Evolutionary conservation across 2,888 invertebrate genomes (phyloP).

Genomic region (Phalera bucephala): DNA sequence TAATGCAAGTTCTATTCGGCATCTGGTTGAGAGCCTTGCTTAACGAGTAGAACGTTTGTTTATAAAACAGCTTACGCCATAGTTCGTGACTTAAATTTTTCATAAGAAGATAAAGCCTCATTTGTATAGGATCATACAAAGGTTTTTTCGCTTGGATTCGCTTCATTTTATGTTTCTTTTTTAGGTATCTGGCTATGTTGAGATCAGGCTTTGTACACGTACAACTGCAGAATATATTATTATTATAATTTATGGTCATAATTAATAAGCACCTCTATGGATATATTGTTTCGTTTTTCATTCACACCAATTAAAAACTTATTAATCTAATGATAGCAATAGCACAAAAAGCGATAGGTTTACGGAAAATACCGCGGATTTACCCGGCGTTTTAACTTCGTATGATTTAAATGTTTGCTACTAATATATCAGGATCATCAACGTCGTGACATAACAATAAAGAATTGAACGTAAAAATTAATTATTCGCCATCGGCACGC

Average conservation of each 20-base stretch:
- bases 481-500: constrained; percentile 76
- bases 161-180: constrained; percentile 12
- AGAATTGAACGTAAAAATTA: constrained; percentile 77
- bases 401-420: constrained; percentile 13
- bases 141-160: constrained; percentile 7
- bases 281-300: not conserved
- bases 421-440: constrained; percentile 54
- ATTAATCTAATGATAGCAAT: not conserved
- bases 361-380: constrained; percentile 8
- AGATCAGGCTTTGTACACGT: not conserved
- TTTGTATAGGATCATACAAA: constrained; percentile 12
- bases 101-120: constrained; percentile 16
- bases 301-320: not conserved
- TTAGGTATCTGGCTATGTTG: constrained; percentile 6
- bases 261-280: not conserved
- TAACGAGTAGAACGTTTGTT: constrained; percentile 7
- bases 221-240: no score
- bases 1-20: constrained; percentile 1
- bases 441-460: constrained; percentile 62
- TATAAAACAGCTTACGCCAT: constrained; percentile 20
- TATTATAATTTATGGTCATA: no score
- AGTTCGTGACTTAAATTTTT: constrained; percentile 18
- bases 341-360: not conserved
- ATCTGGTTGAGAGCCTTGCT: not conserved
- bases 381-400: not conserved